A percentile compares a stretch with the other conserved stretches of the same genome.
Evolutionary conservation across 2,113 vertebrate species (phyloP).

Genomic region (Dipodomys stephensi): DNA sequence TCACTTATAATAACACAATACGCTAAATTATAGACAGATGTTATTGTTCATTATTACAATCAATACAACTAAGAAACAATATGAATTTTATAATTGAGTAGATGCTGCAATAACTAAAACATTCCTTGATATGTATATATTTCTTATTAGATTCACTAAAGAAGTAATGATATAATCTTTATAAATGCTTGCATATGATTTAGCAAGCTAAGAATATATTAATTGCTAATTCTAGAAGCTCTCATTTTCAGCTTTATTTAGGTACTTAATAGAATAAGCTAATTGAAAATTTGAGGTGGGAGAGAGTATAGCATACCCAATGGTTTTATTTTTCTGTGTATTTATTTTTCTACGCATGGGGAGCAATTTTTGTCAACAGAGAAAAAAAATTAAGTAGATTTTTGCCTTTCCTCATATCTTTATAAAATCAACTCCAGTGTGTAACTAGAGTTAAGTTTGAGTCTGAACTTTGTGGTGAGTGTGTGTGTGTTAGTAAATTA

Average conservation of each 20-base stretch:
- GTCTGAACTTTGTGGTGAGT: neutral
- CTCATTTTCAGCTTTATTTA: conserved; percentile 37
- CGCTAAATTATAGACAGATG: conserved; percentile 60
- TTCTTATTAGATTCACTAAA: neutral
- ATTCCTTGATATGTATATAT: conserved; percentile 35
- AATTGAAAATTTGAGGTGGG: neutral
- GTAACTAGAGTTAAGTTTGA: neutral
- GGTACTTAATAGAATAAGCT: neutral
- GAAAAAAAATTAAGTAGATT: neutral
- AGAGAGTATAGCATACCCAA: neutral
- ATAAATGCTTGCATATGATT: conserved; percentile 42
- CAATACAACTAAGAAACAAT: conserved; percentile 58
- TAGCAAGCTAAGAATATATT: conserved; percentile 26
- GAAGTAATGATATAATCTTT: neutral
- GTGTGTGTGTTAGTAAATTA: neutral
- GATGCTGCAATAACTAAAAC: conserved; percentile 63
- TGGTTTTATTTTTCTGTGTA: neutral
- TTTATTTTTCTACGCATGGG: neutral
- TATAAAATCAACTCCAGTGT: neutral
- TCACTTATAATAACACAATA: conserved; percentile 52
- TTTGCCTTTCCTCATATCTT: neutral
- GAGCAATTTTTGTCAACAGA: neutral
- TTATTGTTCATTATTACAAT: conserved; percentile 51
- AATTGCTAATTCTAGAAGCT: neutral
- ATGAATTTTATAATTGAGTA: conserved; percentile 60